Conservation (phyloP, 2,888 invertebrate genomes). For the Ormyrus labotus region DNA sequence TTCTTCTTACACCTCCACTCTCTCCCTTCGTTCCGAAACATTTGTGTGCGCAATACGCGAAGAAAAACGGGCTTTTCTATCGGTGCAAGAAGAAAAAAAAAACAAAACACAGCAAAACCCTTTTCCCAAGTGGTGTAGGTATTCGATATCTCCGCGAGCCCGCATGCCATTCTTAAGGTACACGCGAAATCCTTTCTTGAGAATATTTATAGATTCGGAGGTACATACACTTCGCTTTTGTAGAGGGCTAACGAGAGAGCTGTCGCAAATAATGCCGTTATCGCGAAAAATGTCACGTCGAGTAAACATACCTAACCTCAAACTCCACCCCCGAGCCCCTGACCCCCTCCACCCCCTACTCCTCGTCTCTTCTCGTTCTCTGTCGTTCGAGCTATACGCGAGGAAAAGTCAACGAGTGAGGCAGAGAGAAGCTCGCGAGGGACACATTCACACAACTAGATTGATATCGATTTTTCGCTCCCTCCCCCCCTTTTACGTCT, state of each 20-base stretch:
- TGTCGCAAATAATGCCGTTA: conserved; percentile 49
- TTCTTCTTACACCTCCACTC: too few relatives aligned
- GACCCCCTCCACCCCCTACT: not conserved
- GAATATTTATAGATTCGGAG: conserved; percentile 42
- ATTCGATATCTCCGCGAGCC: not conserved
- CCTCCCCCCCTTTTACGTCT: not conserved
- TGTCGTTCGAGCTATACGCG: conserved; percentile 23
- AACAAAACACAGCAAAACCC: too few relatives aligned
- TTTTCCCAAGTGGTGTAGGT: too few relatives aligned
- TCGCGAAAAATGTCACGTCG: conserved; percentile 53
- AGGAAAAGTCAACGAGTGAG: conserved; percentile 3
- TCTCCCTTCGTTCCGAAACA: not conserved
- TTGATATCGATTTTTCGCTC: conserved; percentile 40
- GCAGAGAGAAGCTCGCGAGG: conserved; percentile 21
- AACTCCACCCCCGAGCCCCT: not conserved
- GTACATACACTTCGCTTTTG: conserved; percentile 23
- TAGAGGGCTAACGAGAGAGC: conserved; percentile 27
- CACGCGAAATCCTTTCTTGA: conserved; percentile 20
- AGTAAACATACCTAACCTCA: conserved; percentile 40
- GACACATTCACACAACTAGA: conserved; percentile 24
- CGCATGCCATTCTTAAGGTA: not conserved
- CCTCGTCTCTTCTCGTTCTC: conserved; percentile 9
- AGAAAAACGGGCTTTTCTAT: not conserved
- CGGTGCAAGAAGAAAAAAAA: too few relatives aligned
- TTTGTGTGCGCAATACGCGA: not conserved